Percentiles rank a stretch among this genome's conserved stretches.
Evolutionary conservation across 2,888 invertebrate genomes (phyloP).

Genomic region (Drosophila anceps): DNA sequence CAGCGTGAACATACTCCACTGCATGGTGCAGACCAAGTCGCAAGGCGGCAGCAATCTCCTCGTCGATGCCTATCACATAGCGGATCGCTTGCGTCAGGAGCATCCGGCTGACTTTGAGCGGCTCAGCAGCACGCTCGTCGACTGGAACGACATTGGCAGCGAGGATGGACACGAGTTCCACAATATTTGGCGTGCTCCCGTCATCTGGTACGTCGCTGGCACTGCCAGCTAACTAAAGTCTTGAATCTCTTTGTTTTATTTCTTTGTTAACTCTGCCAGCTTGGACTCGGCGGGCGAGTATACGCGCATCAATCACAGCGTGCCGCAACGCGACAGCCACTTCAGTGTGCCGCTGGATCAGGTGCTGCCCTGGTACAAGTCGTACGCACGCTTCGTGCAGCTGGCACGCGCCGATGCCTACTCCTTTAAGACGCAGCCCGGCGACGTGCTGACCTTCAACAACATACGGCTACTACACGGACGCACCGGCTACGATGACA

Average conservation of each 20-base stretch:
- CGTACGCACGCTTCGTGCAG: slow-evolving; percentile 88
- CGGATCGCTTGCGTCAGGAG: slow-evolving; percentile 87
- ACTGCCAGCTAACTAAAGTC: not conserved
- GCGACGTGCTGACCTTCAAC: slow-evolving; percentile 90
- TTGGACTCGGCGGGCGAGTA: slow-evolving; percentile 86
- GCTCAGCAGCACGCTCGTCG: slow-evolving; percentile 88
- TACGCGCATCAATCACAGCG: slow-evolving; percentile 89
- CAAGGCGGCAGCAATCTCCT: slow-evolving; percentile 89
- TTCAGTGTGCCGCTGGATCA: slow-evolving; percentile 87
- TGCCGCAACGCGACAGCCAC: slow-evolving; percentile 90
- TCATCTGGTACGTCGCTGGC: slow-evolving; percentile 86
- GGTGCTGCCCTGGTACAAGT: slow-evolving; percentile 89
- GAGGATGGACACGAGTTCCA: slow-evolving; percentile 88
- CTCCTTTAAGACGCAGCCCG: slow-evolving; percentile 88
- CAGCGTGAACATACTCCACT: slow-evolving; percentile 90
- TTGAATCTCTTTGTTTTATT: not conserved
- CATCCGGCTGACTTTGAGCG: slow-evolving; percentile 87
- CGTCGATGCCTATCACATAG: slow-evolving; percentile 89
- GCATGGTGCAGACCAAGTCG: slow-evolving; percentile 88
- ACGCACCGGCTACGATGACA: slow-evolving; percentile 88
- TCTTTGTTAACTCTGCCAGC: slow-evolving; percentile 51
- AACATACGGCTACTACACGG: slow-evolving; percentile 91
- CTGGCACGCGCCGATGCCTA: slow-evolving; percentile 88
- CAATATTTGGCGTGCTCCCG: slow-evolving; percentile 88
- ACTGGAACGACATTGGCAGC: slow-evolving; percentile 90